Base-by-base conservation (phyloP, 2,888 invertebrate species). In the Trichogramma evanescens region DNA sequence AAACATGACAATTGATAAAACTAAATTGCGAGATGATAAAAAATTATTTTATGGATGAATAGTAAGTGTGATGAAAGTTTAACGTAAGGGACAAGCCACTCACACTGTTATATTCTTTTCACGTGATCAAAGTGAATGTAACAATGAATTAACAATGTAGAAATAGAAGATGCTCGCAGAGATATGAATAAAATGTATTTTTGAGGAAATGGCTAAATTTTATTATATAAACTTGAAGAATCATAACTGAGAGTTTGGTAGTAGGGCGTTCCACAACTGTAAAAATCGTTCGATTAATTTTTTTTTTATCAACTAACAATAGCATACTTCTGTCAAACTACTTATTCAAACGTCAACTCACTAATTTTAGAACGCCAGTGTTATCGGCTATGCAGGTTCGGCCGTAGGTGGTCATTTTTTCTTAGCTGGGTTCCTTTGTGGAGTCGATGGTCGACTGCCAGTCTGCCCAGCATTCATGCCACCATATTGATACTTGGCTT, bases 401-500 rank as follows among this genome's bases (percentile, higher is more conserved):
- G 71, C 69, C 53, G 65, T 73, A 71, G 74, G 73, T 70, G 74
- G 82, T 87, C 88, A 88, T 85, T 89, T 89, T 73, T 80, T 80
- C 72, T 80, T 80, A 60, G 77, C 74, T 63, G 80, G 79, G 81
- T 89, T 89, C 75, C 89, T 86, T 76, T 91, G 91, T 69, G 91
- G 91, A 74, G 92, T 91, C 69, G 89, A 87, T 67, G 92, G 88
- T 82, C 95, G 85, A 66, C 89, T 89, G 52, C 71, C 73, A 1
- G 74, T 69, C 58, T 77, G 77, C 8, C 72, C 76, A 66, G 90
- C 89, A 80, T 91, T 91, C 80, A 90, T 86, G 71, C 91, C 91
- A 72, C 88, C 88, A 81, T 98, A 98, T 78, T 96, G 94, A 81
- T 97, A 98, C 82, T 99, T 98, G 70, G 98, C 97, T 82, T 99